Evolutionary conservation across 2,113 vertebrate species (phyloP).

Genomic region (Phycodurus eques): DNA sequence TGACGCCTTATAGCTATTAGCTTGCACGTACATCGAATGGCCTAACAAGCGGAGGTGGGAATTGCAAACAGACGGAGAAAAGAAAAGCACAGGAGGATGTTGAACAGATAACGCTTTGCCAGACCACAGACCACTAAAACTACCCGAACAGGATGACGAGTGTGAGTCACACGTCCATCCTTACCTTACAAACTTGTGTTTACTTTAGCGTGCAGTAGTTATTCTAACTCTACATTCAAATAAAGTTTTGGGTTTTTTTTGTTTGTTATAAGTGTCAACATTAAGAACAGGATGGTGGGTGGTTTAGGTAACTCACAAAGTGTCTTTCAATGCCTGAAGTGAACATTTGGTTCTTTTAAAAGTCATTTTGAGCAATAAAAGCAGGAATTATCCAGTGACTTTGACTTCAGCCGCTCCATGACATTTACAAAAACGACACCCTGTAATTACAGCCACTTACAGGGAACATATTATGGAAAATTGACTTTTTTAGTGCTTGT

Average conservation of each 20-base stretch:
- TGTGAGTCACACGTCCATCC: not conserved
- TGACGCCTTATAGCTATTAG: conserved; percentile 27
- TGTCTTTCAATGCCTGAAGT: conserved; percentile 20
- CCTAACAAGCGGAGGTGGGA: conserved; percentile 33
- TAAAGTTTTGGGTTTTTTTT: not conserved
- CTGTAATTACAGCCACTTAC: conserved; percentile 1
- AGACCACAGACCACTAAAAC: conserved; percentile 17
- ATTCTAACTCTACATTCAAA: not conserved
- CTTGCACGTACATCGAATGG: conserved; percentile 33
- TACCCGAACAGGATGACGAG: not conserved
- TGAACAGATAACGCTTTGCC: conserved; percentile 36
- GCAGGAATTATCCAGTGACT: conserved; percentile 4
- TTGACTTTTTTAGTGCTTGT: not conserved
- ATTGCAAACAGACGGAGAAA: conserved; percentile 32
- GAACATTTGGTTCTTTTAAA: conserved; percentile 24
- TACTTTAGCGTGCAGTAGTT: not conserved
- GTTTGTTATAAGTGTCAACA: not conserved
- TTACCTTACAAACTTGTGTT: not conserved
- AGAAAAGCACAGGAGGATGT: conserved; percentile 15
- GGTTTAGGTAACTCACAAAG: conserved; percentile 20
- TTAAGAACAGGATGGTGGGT: conserved; percentile 14
- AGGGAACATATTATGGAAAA: not conserved
- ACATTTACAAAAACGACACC: conserved; percentile 4
- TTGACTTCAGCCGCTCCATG: conserved; percentile 1
- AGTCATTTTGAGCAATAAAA: conserved; percentile 26